Base-by-base conservation (phyloP, 2,888 invertebrate species). In the Leptopterna dolabrata region DNA sequence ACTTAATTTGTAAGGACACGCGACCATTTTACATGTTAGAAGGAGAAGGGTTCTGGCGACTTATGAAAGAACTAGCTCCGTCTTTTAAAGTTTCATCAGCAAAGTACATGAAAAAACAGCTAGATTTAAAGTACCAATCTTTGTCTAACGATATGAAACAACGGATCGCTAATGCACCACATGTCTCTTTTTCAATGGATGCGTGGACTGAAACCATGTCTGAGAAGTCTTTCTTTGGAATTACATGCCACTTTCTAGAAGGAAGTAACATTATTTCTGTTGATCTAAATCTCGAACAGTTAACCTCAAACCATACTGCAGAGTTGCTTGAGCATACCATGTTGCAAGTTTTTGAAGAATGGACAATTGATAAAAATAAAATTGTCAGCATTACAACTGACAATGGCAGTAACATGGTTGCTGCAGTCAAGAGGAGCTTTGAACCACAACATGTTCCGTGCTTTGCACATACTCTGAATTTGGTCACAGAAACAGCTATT, bases 391-490 rank as follows among this genome's bases (percentile, higher is more conserved):
- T 73, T 27, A 30, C 30, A 30, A 73, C 73, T 16, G 73, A 73
- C 30, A 73, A 73, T 73, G 73, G 73, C 19, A 30, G 27, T 29
- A 73, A 73, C 73, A 30, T 73, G 29, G 73, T 73, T 29, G 24
- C 73, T 73, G 73, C 71, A 14, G 30, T 73, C 73, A 73, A 73
- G 30, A 16, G 55, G 3, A n/a, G n/a, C 55, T 55, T 55, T 55
- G 55, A 55, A n/a, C 55, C 16, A 55, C 55, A 55, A 19, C 73
- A 73, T 30, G 73, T 78, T 16, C 78, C 78, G 9, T 78, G 78
- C 30, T 78, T 36, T 43, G 78, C 78, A 30, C 78, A 78, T 24
- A 78, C 78, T 29, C 24, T 78, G 13, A 78, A 78, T 4, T 78
- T 41, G 78, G 41, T 78, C 30, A 30, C 30, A 24, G 78, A 78